These are phyloP conservation scores for Mastigias papua DNA, from an alignment of 30 jellyfish, hydroid and myxozoan genomes.

Conservation along the genomic window DNA sequence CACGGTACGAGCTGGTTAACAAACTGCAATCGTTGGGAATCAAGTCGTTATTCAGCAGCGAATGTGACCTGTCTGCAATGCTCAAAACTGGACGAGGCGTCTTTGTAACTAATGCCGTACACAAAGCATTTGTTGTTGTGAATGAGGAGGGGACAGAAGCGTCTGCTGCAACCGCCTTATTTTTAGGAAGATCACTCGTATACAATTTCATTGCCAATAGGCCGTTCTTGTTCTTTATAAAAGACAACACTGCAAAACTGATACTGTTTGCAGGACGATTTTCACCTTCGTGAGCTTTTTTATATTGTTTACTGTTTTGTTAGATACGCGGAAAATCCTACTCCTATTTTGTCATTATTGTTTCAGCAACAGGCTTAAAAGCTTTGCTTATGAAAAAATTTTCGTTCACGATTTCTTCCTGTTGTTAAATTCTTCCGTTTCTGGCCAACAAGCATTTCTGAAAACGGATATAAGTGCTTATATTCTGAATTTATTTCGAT, in stretches of 20 bases:
- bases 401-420: neutral
- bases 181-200: constrained; percentile 47
- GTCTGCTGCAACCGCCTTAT: constrained; percentile 89
- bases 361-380: neutral
- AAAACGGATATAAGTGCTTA: too few relatives aligned
- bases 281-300: constrained; percentile 9
- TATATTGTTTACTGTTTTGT: neutral
- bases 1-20: constrained; percentile 17
- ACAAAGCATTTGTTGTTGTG: constrained; percentile 83
- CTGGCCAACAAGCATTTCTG: neutral
- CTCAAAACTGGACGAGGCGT: constrained; percentile 51
- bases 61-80: constrained; percentile 80
- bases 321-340: too few relatives aligned
- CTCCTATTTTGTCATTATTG: too few relatives aligned
- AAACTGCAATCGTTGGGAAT: constrained; percentile 54
- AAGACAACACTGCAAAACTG: constrained; percentile 49
- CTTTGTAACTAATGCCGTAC: constrained; percentile 78
- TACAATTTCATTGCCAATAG: constrained; percentile 79
- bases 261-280: constrained; percentile 84
- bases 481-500: too few relatives aligned
- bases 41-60: constrained; percentile 59
- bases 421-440: neutral
- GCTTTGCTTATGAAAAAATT: neutral
- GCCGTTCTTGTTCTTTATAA: constrained; percentile 85
- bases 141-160: constrained; percentile 95